Evolutionary conservation across 2,797 vertebrate species (phyloP).

Genomic region (Lerista edwardsae): DNA sequence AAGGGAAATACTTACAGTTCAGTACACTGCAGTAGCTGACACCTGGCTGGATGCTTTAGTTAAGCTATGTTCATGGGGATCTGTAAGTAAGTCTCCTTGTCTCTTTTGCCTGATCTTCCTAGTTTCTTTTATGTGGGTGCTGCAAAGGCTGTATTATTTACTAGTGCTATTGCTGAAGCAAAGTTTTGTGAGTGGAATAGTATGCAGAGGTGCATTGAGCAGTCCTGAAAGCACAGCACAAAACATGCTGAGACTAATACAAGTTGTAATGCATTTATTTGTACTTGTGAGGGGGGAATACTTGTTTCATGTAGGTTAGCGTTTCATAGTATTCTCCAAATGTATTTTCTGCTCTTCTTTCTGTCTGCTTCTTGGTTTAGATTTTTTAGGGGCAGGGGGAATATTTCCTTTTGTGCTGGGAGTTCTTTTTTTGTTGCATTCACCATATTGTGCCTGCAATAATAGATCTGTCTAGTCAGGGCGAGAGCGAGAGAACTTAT

Average conservation of each 20-base stretch:
- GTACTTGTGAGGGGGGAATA: not conserved
- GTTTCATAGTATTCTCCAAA: not conserved
- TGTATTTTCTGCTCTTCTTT: not conserved
- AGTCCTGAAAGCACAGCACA: not conserved
- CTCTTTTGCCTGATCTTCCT: not conserved
- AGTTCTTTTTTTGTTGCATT: not conserved
- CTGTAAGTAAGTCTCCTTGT: slow-evolving; percentile 64
- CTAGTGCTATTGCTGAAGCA: not conserved
- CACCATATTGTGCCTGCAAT: not conserved
- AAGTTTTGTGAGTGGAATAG: not conserved
- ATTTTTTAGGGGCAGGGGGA: too few species aligned
- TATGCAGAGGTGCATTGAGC: not conserved
- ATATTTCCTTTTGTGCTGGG: too few species aligned
- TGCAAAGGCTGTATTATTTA: not conserved
- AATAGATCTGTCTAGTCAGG: too few species aligned
- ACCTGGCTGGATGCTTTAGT: not conserved
- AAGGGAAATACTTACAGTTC: slow-evolving; percentile 11
- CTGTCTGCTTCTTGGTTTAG: not conserved
- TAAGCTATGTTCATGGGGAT: slow-evolving; percentile 52
- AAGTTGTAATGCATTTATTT: not conserved
- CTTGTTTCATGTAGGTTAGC: not conserved
- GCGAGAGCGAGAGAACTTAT: not conserved
- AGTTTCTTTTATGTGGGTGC: not conserved
- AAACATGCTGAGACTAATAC: not conserved
- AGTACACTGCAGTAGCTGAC: not conserved